Conservation (phyloP, 2,113 vertebrate genomes). For the Catharus minimus region DNA sequence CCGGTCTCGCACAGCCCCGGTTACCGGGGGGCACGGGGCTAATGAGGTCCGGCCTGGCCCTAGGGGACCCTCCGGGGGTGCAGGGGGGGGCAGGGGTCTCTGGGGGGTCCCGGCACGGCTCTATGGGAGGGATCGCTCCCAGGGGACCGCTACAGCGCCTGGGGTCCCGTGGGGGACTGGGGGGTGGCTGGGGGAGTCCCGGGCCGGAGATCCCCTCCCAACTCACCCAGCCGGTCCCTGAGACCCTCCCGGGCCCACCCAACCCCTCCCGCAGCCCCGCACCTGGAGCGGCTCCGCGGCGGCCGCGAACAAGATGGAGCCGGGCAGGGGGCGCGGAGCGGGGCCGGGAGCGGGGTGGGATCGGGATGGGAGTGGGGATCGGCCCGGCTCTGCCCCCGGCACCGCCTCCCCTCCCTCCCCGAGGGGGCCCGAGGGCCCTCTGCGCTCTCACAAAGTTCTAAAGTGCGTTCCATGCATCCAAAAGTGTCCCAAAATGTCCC, state of each 20-base stretch:
- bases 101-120: no score
- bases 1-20: no score
- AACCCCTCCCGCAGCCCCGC: neutral
- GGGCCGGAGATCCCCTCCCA: neutral
- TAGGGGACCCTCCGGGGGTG: no score
- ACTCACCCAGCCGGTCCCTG: neutral
- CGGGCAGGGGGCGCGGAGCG: neutral
- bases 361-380: neutral
- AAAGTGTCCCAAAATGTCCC: neutral
- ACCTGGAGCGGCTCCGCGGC: neutral
- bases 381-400: neutral
- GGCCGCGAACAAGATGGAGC: conserved; percentile 3
- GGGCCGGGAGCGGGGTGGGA: neutral
- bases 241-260: neutral
- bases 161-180: no score
- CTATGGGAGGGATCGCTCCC: neutral
- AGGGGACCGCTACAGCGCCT: neutral
- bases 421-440: neutral
- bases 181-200: no score
- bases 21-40: no score
- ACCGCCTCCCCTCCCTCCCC: neutral
- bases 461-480: neutral
- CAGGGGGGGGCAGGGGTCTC: no score
- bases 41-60: no score
- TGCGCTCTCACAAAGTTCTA: neutral